Percentiles rank a stretch among this genome's conserved stretches.
phyloP scores from a whole-genome alignment of 2,113 vertebrate genomes.

The Leptosomus discolor region DNA sequence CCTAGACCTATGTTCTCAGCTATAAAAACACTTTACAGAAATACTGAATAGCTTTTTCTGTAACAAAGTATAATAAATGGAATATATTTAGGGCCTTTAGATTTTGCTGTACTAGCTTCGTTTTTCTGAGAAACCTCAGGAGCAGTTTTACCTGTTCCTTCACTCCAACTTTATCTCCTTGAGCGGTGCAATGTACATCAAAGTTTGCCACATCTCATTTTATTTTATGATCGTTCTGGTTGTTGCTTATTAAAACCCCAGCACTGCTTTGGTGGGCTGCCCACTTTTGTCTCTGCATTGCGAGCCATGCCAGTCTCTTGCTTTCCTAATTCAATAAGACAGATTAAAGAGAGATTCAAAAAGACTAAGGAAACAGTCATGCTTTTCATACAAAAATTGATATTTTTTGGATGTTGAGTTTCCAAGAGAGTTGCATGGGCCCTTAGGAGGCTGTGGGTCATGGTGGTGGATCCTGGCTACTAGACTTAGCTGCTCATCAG shows the following conservation, averaged over 20 bases:
- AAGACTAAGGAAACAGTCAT: fast-evolving
- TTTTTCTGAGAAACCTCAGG: background rate
- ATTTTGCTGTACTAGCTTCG: background rate
- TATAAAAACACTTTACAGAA: background rate
- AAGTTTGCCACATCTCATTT: background rate
- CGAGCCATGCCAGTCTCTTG: background rate
- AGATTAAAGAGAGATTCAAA: background rate
- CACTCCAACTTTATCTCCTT: background rate
- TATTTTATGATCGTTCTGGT: background rate
- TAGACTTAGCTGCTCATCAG: background rate
- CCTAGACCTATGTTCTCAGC: background rate
- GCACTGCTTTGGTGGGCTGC: background rate
- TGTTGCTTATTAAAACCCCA: background rate
- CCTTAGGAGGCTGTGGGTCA: background rate
- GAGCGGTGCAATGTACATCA: background rate
- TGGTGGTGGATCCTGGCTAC: background rate
- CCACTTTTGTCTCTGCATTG: background rate
- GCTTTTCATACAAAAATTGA: background rate
- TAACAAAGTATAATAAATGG: background rate
- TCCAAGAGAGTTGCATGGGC: background rate
- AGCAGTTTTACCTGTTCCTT: background rate
- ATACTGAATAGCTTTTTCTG: background rate
- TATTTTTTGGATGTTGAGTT: background rate
- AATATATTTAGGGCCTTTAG: background rate
- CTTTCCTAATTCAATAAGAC: background rate